These are phyloP conservation scores for Tenebrio molitor DNA, from an alignment of 1,140 invertebrate genomes.

Conservation along the genomic window DNA sequence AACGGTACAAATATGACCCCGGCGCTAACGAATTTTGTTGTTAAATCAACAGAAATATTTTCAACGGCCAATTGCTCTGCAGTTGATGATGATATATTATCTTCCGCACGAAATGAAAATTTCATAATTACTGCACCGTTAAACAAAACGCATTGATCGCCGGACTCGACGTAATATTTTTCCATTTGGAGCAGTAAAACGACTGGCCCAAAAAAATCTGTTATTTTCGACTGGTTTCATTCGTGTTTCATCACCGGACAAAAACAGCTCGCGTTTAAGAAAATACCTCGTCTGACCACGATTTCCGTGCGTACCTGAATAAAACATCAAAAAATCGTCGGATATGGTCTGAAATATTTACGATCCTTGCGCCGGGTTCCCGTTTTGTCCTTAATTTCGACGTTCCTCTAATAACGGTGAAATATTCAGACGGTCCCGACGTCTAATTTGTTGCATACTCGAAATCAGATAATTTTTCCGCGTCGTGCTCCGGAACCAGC, in stretches of 20 bases:
- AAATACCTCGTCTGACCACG: neutral
- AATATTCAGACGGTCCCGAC: conserved; percentile 5
- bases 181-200: neutral
- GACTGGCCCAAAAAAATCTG: neutral
- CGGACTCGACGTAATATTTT: neutral
- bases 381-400: neutral
- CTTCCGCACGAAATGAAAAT: neutral
- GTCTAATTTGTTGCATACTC: conserved; percentile 8
- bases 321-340: conserved; percentile 31
- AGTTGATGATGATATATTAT: conserved; percentile 20
- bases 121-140: conserved; percentile 14
- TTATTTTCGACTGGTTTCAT: neutral
- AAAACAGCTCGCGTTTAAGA: conserved; percentile 7
- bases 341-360: conserved; percentile 17
- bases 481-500: neutral
- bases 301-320: conserved; percentile 15
- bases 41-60: conserved; percentile 16
- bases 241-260: neutral
- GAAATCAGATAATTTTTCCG: conserved; percentile 11
- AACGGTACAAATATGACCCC: neutral
- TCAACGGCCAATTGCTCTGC: conserved; percentile 19
- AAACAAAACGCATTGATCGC: conserved; percentile 2
- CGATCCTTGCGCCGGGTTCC: neutral
- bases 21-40: conserved; percentile 1
- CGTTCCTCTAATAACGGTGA: neutral